Evolutionary conservation across 2,113 vertebrate species (phyloP).

Genomic region (Erpornis zantholeuca): DNA sequence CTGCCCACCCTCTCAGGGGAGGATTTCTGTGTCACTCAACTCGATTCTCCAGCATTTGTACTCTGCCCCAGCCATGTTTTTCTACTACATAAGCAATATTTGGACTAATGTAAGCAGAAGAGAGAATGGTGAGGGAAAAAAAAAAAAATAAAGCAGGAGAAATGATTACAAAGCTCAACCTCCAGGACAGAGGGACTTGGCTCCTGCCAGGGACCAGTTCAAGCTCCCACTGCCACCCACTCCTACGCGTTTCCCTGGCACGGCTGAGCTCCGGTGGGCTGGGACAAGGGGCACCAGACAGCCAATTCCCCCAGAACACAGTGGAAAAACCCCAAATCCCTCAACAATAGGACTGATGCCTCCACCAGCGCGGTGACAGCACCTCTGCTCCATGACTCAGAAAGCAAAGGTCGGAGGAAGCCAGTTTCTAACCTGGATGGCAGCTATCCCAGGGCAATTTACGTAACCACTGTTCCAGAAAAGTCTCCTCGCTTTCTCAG

Average conservation of each 20-base stretch:
- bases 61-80: not conserved
- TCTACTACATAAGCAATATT: not conserved
- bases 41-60: not conserved
- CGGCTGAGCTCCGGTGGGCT: rapidly evolving
- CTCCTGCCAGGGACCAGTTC: not conserved
- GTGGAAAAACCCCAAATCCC: conserved; percentile 5
- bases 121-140: not conserved
- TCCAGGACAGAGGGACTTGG: not conserved
- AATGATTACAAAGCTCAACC: not conserved
- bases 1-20: rapidly evolving
- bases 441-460: conserved; percentile 73
- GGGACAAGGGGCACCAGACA: not conserved
- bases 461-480: conserved; percentile 72
- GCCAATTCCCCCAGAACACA: not conserved
- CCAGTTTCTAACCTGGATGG: conserved; percentile 62
- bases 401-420: conserved; percentile 55
- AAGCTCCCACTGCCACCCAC: not conserved
- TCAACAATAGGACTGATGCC: not conserved
- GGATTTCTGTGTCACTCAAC: not conserved
- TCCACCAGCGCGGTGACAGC: not conserved
- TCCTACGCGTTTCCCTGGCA: not conserved
- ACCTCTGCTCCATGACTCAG: conserved; percentile 57
- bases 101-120: not conserved
- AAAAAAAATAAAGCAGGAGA: not conserved
- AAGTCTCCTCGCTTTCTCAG: conserved; percentile 9